Percentiles rank a stretch among this genome's conserved stretches.
Evolutionary conservation across 2,113 vertebrate genomes (phyloP).

Genomic region (human (Homo sapiens)): DNA sequence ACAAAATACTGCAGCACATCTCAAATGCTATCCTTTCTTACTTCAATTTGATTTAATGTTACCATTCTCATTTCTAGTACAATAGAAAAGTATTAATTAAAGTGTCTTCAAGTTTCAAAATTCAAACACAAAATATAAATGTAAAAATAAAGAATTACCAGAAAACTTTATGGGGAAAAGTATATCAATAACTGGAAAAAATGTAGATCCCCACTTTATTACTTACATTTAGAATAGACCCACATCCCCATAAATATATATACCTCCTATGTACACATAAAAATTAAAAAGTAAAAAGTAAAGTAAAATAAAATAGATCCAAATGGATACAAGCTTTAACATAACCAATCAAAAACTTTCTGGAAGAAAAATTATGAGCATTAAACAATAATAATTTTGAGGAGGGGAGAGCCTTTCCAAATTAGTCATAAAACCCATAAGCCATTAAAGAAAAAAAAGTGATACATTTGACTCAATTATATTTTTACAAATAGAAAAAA

Average conservation of each 20-base stretch:
- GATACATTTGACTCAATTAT: background rate
- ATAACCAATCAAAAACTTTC: background rate
- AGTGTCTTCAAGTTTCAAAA: background rate
- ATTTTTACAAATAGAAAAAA: background rate
- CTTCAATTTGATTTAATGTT: background rate
- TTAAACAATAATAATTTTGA: background rate
- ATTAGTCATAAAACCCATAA: background rate
- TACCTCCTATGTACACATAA: no score
- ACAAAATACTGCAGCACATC: background rate
- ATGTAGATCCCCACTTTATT: background rate
- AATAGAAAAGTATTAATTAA: background rate
- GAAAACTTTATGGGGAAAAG: background rate
- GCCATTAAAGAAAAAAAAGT: background rate
- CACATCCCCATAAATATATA: no score
- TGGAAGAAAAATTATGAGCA: background rate
- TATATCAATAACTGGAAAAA: background rate
- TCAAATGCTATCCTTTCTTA: background rate
- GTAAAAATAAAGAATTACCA: background rate
- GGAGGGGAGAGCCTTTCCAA: background rate
- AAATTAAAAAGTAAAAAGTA: no score
- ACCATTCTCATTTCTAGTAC: background rate
- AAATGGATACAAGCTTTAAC: background rate
- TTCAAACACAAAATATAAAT: background rate
- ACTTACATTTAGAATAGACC: background rate
- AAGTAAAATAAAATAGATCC: background rate